Percentiles rank a stretch among this genome's conserved stretches.
Conservation (phyloP, 92 coral and sea anemone genomes). For the Chrysogorgia sp. region DNA sequence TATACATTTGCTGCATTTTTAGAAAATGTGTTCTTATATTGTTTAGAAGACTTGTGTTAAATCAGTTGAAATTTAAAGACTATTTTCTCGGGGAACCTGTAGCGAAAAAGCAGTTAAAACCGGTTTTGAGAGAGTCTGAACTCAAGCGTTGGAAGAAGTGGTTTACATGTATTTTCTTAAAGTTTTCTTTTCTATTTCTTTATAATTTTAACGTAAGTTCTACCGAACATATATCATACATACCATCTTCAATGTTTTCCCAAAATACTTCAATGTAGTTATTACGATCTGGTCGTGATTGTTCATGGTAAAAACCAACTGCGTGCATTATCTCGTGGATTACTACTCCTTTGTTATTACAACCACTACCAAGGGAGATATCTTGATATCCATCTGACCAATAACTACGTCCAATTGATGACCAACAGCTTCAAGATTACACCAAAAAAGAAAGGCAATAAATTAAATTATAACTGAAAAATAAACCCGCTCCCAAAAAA, state of each 20-base stretch:
- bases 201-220: no score
- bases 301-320: slow-evolving; percentile 95
- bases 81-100: no score
- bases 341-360: slow-evolving; percentile 80
- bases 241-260: slow-evolving; percentile 87
- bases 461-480: background rate
- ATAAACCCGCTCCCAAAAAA: background rate
- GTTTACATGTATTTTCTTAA: no score
- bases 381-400: slow-evolving; percentile 75
- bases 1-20: no score
- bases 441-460: background rate
- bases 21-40: no score
- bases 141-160: no score
- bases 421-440: slow-evolving; percentile 76
- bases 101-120: background rate
- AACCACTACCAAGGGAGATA: slow-evolving; percentile 79
- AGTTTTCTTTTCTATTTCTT: no score
- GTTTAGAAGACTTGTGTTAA: no score
- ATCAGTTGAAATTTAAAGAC: no score
- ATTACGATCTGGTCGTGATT: slow-evolving; percentile 89
- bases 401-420: slow-evolving; percentile 86
- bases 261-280: slow-evolving; percentile 84
- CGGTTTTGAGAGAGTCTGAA: no score
- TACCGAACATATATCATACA: no score
- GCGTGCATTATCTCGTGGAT: slow-evolving; percentile 98